A percentile compares a stretch with the other conserved stretches of the same genome.
These are phyloP conservation scores for Theretra japonica DNA, from an alignment of 2,888 invertebrate genomes.

Conservation along the genomic window DNA sequence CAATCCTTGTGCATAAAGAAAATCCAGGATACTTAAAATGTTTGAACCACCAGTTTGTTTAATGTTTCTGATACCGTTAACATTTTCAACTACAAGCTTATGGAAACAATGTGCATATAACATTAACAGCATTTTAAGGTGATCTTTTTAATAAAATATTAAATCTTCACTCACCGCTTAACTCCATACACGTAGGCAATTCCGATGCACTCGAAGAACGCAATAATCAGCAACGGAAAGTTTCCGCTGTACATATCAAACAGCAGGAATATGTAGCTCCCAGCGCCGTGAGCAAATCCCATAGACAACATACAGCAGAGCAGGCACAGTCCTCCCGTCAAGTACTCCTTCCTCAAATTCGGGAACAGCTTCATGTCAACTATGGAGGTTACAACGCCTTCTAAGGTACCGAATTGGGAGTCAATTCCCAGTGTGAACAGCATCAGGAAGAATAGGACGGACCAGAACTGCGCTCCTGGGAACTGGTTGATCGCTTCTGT, in stretches of 20 bases:
- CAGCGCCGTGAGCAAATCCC: constrained; percentile 96
- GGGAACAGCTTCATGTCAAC: constrained; percentile 98
- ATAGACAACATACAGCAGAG: constrained; percentile 93
- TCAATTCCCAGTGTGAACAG: constrained; percentile 98
- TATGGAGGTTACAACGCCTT: constrained; percentile 97
- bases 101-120: too few relatives aligned
- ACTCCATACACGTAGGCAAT: constrained; percentile 98
- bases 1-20: too few relatives aligned
- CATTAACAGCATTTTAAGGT: too few relatives aligned
- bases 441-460: constrained; percentile 98
- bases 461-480: constrained; percentile 98
- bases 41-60: too few relatives aligned
- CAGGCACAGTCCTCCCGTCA: constrained; percentile 91
- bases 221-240: constrained; percentile 95
- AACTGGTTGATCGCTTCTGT: constrained; percentile 99
- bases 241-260: constrained; percentile 98
- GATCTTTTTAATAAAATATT: too few relatives aligned
- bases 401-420: constrained; percentile 97
- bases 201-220: constrained; percentile 95
- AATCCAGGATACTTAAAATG: too few relatives aligned
- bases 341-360: constrained; percentile 94
- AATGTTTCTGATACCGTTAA: too few relatives aligned
- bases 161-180: constrained; percentile 86
- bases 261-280: constrained; percentile 96
- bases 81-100: too few relatives aligned